These are phyloP conservation scores for Malacoraja senta DNA, from an alignment of 2,797 vertebrate genomes.

Conservation along the genomic window DNA sequence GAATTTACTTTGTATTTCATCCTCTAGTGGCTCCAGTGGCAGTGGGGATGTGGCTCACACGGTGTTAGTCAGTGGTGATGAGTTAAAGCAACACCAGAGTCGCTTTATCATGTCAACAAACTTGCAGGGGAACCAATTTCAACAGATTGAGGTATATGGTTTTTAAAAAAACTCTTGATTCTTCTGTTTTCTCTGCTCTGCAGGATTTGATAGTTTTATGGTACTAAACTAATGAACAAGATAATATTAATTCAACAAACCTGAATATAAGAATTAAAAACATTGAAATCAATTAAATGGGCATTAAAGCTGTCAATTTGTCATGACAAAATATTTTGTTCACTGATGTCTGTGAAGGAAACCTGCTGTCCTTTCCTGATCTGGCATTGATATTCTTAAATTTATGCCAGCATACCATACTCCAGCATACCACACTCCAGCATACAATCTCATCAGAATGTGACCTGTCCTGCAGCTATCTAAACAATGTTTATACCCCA, in stretches of 20 bases:
- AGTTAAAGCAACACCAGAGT: conserved; percentile 61
- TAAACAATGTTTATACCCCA: too few relatives aligned
- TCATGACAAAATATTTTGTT: not conserved
- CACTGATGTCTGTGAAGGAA: not conserved
- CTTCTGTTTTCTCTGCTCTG: not conserved
- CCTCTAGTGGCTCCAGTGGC: conserved; percentile 52
- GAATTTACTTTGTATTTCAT: not conserved
- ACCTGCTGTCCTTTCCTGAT: not conserved
- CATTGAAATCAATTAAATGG: not conserved
- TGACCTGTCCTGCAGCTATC: not conserved
- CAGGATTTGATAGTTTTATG: not conserved
- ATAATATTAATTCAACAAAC: not conserved
- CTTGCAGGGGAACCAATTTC: conserved; percentile 63
- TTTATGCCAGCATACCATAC: not conserved
- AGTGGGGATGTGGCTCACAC: conserved; percentile 54
- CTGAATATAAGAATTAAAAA: not conserved
- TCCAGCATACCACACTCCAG: not conserved
- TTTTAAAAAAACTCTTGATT: not conserved
- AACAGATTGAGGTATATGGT: conserved; percentile 73
- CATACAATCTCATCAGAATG: not conserved
- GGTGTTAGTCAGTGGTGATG: conserved; percentile 58
- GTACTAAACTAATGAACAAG: not conserved
- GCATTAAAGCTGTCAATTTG: not conserved
- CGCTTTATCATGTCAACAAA: conserved; percentile 71
- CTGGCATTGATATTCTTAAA: not conserved